Base-by-base conservation (phyloP, 2,888 invertebrate genomes). In the Lepidochrysops patricia region DNA sequence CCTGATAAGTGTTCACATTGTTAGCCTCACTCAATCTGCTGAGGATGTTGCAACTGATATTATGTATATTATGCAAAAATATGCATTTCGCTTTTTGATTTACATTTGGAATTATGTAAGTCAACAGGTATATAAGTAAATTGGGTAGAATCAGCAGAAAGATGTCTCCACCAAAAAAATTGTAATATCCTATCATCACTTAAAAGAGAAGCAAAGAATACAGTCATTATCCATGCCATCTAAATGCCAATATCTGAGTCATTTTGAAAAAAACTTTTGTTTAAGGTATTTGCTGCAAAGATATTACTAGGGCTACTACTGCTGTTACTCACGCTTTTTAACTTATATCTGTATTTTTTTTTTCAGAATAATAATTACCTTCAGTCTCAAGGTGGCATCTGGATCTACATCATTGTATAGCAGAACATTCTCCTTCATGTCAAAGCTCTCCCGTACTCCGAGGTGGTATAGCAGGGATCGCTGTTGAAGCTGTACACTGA, bases 401-500 rank as follows among this genome's bases (percentile, higher is more conserved):
- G 95, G 92, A 80, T 97, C 96, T 64, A 92, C 92, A 87, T 98
- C 97, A 85, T 98, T 98, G 75, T 94, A 96, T 5, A 97, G 90
- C 48, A 98, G 76, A 63, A 97, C 95, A 82, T 97, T 97, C 76
- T 98, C 96, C 75, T 96, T 97, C 98, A 98, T 98, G 62, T 96
- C 96, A 87, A 98, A 98, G 78, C 98, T 98, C 84, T 99, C 98
- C 57, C 99, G 91, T 0, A 99, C 98, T 49, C 99, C 99, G 57
- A 99, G 91, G 77, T 99, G 98, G 86, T 99, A 99, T 71, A 97
- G 95, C 61, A 99, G 89, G 0, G 98, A 94, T 67, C 97, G 96
- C 80, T 98, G 98, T 82, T 99, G 99, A 26, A 95, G 86, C 70
- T 95, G 94, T 58, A 98, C 89, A 34, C 97, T 97, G 69, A 99